These are phyloP conservation scores for Trichogramma pretiosum DNA, from an alignment of 1,140 invertebrate genomes.

Conservation along the genomic window DNA sequence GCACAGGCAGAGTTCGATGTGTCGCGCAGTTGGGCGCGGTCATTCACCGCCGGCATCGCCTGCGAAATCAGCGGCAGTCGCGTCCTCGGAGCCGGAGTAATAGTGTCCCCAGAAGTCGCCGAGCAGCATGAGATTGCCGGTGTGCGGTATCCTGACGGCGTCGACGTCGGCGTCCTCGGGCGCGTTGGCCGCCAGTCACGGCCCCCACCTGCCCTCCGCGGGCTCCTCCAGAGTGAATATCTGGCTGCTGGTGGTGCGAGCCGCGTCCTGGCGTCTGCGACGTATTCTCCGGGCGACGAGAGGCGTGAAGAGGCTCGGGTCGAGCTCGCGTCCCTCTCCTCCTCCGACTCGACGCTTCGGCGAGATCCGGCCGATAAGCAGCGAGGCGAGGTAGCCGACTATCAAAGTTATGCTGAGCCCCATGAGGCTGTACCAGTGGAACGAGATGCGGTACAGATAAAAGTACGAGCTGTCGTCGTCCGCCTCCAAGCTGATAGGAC, in stretches of 20 bases:
- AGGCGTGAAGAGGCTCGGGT: constrained; percentile 60
- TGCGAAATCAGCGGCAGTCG: no score
- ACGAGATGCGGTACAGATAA: constrained; percentile 52
- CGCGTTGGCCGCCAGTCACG: constrained; percentile 7
- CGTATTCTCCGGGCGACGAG: constrained; percentile 48
- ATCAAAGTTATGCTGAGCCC: constrained; percentile 57
- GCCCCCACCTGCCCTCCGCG: not conserved
- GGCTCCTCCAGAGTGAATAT: constrained; percentile 26
- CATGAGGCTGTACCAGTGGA: constrained; percentile 60
- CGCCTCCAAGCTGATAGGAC: no score
- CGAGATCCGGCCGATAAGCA: constrained; percentile 29
- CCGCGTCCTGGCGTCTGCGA: constrained; percentile 19
- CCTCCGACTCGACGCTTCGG: constrained; percentile 21
- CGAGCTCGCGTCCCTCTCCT: no score
- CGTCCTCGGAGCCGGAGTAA: no score
- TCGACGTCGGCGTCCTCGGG: constrained; percentile 8
- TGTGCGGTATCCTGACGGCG: constrained; percentile 8
- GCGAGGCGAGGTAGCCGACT: constrained; percentile 54
- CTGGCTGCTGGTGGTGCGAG: constrained; percentile 27
- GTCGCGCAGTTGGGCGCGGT: no score
- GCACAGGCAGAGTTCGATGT: no score
- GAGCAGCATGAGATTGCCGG: constrained; percentile 17
- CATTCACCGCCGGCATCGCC: no score
- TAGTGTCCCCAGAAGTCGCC: constrained; percentile 17
- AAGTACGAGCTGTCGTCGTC: constrained; percentile 25